Evolutionary conservation across 35 echinoderm and acorn worm species (phyloP).

Genomic region (Amphiura filiformis): DNA sequence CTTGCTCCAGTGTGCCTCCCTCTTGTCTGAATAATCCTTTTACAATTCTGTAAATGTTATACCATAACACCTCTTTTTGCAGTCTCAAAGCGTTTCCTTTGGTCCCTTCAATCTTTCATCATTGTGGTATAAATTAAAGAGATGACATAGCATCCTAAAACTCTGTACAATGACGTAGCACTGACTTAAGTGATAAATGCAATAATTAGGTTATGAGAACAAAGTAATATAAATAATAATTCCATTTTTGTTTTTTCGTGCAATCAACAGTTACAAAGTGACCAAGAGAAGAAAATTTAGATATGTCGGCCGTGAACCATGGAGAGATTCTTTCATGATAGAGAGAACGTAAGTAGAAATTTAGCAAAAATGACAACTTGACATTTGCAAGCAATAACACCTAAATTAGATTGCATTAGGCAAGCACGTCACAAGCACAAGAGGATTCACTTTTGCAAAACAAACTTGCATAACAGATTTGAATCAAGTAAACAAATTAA

Average conservation of each 20-base stretch:
- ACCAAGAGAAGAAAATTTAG: slow-evolving; percentile 60
- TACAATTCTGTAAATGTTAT: too few species aligned
- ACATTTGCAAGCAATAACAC: neutral
- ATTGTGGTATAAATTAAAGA: too few species aligned
- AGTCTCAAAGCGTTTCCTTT: too few species aligned
- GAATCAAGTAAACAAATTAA: too few species aligned
- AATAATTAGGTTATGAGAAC: neutral
- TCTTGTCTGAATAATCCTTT: too few species aligned
- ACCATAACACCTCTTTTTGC: too few species aligned
- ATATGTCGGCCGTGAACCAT: slow-evolving; percentile 57
- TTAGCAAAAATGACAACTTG: neutral
- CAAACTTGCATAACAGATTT: too few species aligned
- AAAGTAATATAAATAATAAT: neutral
- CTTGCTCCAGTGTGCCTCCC: too few species aligned
- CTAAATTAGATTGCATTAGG: neutral
- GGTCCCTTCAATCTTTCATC: too few species aligned
- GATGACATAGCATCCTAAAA: too few species aligned
- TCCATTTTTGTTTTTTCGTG: slow-evolving; percentile 11
- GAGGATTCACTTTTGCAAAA: neutral
- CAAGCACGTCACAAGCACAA: neutral
- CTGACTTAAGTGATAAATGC: too few species aligned
- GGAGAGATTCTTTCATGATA: slow-evolving; percentile 86
- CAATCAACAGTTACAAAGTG: slow-evolving; percentile 52
- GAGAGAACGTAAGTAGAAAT: slow-evolving; percentile 80
- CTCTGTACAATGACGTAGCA: too few species aligned